Percentiles rank a stretch among this genome's conserved stretches.
phyloP scores from a whole-genome alignment of 2,888 invertebrate genomes.

The Exephanes ischioxanthus region DNA sequence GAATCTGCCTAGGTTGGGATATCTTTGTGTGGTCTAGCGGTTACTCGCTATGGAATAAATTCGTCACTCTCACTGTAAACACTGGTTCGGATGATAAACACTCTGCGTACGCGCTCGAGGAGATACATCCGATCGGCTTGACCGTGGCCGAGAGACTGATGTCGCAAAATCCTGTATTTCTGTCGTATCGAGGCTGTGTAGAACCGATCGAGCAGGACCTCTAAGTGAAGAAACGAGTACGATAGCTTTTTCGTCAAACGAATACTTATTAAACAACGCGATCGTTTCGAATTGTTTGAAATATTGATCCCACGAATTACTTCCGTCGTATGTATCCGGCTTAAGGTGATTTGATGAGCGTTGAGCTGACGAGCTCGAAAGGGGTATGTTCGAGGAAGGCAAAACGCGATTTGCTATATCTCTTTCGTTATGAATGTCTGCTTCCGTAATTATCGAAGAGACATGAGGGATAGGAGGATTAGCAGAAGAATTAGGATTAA shows the following conservation, averaged over 20 bases:
- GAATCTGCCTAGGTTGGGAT: conserved; percentile 6
- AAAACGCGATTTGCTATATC: not conserved
- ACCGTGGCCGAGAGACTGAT: conserved; percentile 1
- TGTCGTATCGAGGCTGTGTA: not conserved
- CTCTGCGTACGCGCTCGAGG: conserved; percentile 18
- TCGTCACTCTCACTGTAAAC: conserved; percentile 17
- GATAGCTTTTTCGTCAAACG: conserved; percentile 5
- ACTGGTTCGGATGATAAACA: conserved; percentile 25
- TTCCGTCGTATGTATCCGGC: conserved; percentile 10
- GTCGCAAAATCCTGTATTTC: not conserved
- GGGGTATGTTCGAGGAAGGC: not conserved
- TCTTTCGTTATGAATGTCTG: not conserved
- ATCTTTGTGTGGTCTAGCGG: not conserved
- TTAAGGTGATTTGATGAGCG: not conserved
- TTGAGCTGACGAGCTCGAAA: not conserved
- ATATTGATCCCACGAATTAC: conserved; percentile 21
- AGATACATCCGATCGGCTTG: conserved; percentile 29
- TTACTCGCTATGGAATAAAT: not conserved
- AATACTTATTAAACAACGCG: not conserved
- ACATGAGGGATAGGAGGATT: too few relatives aligned
- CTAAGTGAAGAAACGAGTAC: not conserved
- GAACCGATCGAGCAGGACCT: not conserved
- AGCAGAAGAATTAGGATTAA: not conserved
- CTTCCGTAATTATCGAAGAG: not conserved
- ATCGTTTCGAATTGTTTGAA: conserved; percentile 21